Evolutionary conservation across 2,113 vertebrate species (phyloP), one percentile per base, ranked within the genome.

Genomic region (Megalops atlanticus): DNA sequence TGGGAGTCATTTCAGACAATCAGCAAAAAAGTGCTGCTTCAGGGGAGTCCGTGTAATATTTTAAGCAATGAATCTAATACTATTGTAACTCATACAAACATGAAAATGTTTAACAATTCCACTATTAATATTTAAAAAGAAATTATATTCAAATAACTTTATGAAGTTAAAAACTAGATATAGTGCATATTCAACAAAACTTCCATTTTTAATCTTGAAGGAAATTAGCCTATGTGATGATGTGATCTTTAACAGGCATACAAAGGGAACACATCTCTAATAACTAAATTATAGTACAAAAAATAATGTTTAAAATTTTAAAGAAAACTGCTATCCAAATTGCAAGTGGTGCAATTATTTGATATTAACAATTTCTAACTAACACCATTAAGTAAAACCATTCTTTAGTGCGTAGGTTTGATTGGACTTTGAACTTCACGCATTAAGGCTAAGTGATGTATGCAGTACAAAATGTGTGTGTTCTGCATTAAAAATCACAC

Each of bases 371-470:
- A 45, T 14, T 58, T 71, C 52, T 12, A 54, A 80, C 35, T 49
- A 76, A 49, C 43, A 47, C 11, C 12, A 33, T 43, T 76, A 49
- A 49, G 43, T 54, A 72, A 68, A 68, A 80, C 69, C 68, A 47
- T 31, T 68, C 64, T 49, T 31, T 79, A 41, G 40, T 69, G 40
- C 40, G 40, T 33, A 70, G 36, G 54, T 40, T 14, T 78, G 39
- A 64, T 40, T 79, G 78, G 68, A 41, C 43, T 24, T 43, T 71
- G 12, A 68, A 45, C 31, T 43, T 72, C 45, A 80, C 40, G 47
- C 74, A 47, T 80, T 80, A 80, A 71, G 78, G 68, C 78, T 33
- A 52, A 77, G 74, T 70, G 69, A 80, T 80, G 41, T 52, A 70
- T 33, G 58, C 77, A 31, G 69, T 72, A 72, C 33, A 72, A 72